These are phyloP conservation scores for Sebastes dallii DNA, from an alignment of 2,797 vertebrate species.

Conservation along the genomic window DNA sequence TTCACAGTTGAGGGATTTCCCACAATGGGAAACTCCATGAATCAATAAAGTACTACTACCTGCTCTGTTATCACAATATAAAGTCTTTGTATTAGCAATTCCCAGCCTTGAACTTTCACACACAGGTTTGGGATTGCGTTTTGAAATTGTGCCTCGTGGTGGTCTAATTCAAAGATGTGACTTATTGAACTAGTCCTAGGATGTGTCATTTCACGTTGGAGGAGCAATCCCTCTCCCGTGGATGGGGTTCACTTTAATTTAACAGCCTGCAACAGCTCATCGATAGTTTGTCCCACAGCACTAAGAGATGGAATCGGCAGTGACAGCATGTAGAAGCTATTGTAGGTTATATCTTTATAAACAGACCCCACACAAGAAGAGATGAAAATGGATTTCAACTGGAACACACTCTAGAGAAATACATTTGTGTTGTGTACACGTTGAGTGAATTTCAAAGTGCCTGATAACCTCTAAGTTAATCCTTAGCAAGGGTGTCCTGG, in stretches of 20 bases:
- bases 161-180: slow-evolving; percentile 52
- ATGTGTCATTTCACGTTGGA: slow-evolving; percentile 53
- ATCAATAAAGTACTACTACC: not conserved
- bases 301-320: slow-evolving; percentile 46
- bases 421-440: slow-evolving; percentile 24
- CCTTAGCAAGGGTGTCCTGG: slow-evolving; percentile 22
- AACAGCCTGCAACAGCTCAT: slow-evolving; percentile 55
- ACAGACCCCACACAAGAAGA: slow-evolving; percentile 35
- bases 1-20: not conserved
- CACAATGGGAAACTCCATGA: not conserved
- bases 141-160: slow-evolving; percentile 30
- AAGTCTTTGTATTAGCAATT: not conserved
- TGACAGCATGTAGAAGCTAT: slow-evolving; percentile 46
- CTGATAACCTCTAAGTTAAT: slow-evolving; percentile 57
- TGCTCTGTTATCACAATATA: slow-evolving; percentile 8
- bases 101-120: slow-evolving; percentile 11
- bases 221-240: slow-evolving; percentile 58
- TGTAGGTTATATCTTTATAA: slow-evolving; percentile 52
- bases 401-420: slow-evolving; percentile 43
- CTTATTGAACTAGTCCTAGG: slow-evolving; percentile 50
- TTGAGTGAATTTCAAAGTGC: slow-evolving; percentile 52
- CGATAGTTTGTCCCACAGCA: slow-evolving; percentile 51
- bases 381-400: slow-evolving; percentile 64
- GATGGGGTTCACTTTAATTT: slow-evolving; percentile 60
- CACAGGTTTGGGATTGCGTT: slow-evolving; percentile 30